Percentiles rank a stretch among this genome's conserved stretches.
Evolutionary conservation across 2,113 vertebrate genomes (phyloP).

Genomic region (Tenebrosternarchus preto): DNA sequence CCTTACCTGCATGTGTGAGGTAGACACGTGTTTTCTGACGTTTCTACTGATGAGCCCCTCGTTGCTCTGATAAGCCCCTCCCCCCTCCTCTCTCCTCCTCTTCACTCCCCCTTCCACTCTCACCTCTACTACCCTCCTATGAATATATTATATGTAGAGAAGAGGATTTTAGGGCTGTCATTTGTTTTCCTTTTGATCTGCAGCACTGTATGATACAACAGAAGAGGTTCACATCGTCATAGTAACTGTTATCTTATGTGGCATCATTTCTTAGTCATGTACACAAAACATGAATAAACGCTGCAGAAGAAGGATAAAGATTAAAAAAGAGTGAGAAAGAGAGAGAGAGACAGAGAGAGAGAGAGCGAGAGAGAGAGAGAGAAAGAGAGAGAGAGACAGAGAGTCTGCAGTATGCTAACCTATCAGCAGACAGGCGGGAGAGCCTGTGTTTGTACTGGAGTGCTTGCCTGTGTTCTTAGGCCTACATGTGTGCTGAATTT

Average conservation of each 20-base stretch:
- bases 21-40: conserved; percentile 7
- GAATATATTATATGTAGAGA: background rate
- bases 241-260: no score
- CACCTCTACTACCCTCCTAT: no score
- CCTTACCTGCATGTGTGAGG: background rate
- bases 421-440: conserved; percentile 61
- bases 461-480: conserved; percentile 72
- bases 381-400: conserved; percentile 19
- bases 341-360: background rate
- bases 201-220: background rate
- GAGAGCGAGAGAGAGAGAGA: background rate
- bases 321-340: background rate
- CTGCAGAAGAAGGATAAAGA: no score
- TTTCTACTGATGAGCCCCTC: background rate
- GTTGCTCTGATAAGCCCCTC: conserved; percentile 16
- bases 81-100: background rate
- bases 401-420: conserved; percentile 53
- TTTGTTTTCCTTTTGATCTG: conserved; percentile 27
- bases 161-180: background rate
- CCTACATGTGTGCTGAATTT: conserved; percentile 75
- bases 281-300: no score
- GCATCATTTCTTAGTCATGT: no score
- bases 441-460: conserved; percentile 72
- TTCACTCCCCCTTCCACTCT: no score
- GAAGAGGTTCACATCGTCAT: background rate